Base-by-base conservation (phyloP, 2,888 invertebrate genomes). In the Chrysodeixis includens region DNA sequence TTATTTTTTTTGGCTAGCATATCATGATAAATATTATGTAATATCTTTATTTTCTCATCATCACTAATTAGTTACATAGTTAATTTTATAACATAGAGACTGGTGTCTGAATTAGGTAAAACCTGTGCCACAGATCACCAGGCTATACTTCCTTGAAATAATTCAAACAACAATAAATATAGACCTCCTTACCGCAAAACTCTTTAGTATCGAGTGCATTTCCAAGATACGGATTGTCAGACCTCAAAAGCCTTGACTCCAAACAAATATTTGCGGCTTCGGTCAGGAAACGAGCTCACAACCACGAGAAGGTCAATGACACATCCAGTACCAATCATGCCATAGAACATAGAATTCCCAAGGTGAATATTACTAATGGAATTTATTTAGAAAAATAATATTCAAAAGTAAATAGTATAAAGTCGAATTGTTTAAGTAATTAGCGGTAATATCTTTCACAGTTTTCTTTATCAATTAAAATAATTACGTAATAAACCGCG, bases 401-500 rank as follows among this genome's bases (percentile, higher is more conserved):
- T 40, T 40, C 46, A 18, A 2, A 49, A 10, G 20, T 49, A 18
- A 49, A 49, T 10, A n/a, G n/a, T n/a, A 46, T 18, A 0, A 20
- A 18, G 20, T 18, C 18, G 1, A 49, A 49, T 49, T 16, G 7
- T 44, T 7, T 40, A n/a, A 26, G 9, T 61, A 56, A 68, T 72
- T 68, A 61, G 22, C 22, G 46, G 12, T 22, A 30, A 58, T 57
- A 64, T 54, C 10, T 30, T 32, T 60, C 53, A 57, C 35, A 66
- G 53, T 61, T 73, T 46, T 62, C 30, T 70, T 26, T 40, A 55
- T 22, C 56, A 67, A 78, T 79, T 69, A 79, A 71, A 70, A 71
- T 79, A 52, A 68, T 74, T 69, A 69, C 40, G 32, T 58, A 67
- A 69, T 32, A 22, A 58, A 61, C 62, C 62, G 22, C 20, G 20